Base-by-base conservation (phyloP, 2,797 vertebrate genomes). In the Schizopygopsis malacanthus region DNA sequence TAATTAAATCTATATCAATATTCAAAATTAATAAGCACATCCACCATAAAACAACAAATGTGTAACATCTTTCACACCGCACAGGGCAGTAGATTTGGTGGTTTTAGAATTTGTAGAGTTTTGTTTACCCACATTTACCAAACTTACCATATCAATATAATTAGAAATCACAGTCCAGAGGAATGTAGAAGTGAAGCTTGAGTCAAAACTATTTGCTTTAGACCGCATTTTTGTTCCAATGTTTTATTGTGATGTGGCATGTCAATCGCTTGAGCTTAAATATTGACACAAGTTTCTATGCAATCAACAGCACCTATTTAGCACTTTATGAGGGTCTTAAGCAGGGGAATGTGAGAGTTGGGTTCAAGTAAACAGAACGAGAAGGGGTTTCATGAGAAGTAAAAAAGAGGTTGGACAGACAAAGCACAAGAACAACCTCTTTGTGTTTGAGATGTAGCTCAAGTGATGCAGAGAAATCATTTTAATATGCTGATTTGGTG, bases 201-300 rank as follows among this genome's bases (percentile, higher is more conserved):
- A 63, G 7, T 28, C 56, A 67, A 47, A 80, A 28, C 82, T 90
- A 86, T 90, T 92, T 86, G 86, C 82, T 54, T 89, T 71, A 81
- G 87, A 87, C 59, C 75, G 39, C 15, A 69, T 39, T 69, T 81
- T 52, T 69, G 63, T 54, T 52, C 41, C 18, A 47, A 16, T 47
- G 39, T 47, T 79, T 65, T 65, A 80, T 47, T 65, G 43, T 45
- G 16, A 65, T 28, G 91, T 82, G 86, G 86, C 59, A 84, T 91
- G 90, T 90, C 87, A 91, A 88, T 61, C 87, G 87, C 91, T 83
- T 88, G 43, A 87, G 85, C 78, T 88, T 90, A 90, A 92, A 92
- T 89, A 90, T 87, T 86, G 83, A 83, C 89, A 80, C 65, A 45
- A 78, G 85, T 81, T 43, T 76, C 71, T 52, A 76, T 50, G 56